Evolutionary conservation across 2,797 vertebrate species (phyloP), one percentile per base, ranked within the genome.

Genomic region (Gadopsis bispinosus): DNA sequence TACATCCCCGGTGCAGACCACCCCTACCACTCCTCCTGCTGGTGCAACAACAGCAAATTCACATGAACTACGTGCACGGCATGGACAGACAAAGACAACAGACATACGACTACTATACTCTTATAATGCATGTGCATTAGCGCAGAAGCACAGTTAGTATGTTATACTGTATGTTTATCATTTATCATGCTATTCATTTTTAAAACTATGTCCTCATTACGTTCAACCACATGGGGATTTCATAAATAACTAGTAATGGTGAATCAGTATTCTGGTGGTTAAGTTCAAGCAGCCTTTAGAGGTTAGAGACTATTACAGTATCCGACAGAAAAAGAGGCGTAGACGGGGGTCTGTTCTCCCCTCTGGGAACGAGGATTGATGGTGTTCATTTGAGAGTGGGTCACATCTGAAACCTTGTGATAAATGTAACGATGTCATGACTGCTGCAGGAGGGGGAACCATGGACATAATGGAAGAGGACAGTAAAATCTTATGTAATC

Each of bases 401-500:
- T 88, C 86, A 88, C 77, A 83, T 90, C 87, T 86, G 83, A 90
- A 87, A 80, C 68, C 70, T 43, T 43, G 71, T 87, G 88, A 91
- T 90, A 75, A 86, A 88, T 88, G 83, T 74, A 76, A 78, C 87
- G 76, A 92, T 88, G 83, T 87, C 83, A 91, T 77, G 78, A 74
- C 37, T 20, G 77, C 70, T 68, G 41, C 8, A 4, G 13, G 48
- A 22, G 53, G 7, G 48, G 4, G 11, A 8, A 4, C 1, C 9
- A 33, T 47, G 19, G 41, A 11, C 2, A 8, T 26, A 56, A 74
- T 5, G 3, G 41, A 77, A 69, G 39, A 54, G 33, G 48, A 78
- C n/a, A 35, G 59, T 56, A 35, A 53, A 56, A 66, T 70, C 26
- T 83, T 76, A 69, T 55, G 65, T 71, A 87, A 84, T 64, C 31